A percentile compares a stretch with the other conserved stretches of the same genome.
Conservation (phyloP, 2,888 invertebrate genomes). For the Elysia crispata region DNA sequence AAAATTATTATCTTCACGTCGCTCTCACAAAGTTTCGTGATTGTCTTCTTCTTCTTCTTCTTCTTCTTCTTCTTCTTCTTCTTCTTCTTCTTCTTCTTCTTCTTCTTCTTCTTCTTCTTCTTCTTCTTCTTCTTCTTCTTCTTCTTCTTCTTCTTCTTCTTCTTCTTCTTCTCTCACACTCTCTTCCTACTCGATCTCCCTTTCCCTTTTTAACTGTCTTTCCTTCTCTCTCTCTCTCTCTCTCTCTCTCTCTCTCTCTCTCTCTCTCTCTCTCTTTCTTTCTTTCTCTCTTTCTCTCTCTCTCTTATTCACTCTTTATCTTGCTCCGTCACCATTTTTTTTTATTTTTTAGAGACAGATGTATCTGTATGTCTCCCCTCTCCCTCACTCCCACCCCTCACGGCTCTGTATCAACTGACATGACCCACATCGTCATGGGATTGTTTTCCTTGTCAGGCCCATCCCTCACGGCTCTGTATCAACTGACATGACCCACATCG, state of each 20-base stretch:
- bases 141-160: conserved; percentile 41
- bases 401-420: too few species aligned
- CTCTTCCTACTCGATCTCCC: conserved; percentile 2
- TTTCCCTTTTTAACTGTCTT: conserved; percentile 2
- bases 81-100: conserved; percentile 45
- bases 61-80: conserved; percentile 44
- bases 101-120: conserved; percentile 46
- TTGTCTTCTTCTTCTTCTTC: conserved; percentile 20
- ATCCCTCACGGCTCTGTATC: too few species aligned
- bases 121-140: conserved; percentile 47
- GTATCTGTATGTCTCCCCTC: too few species aligned
- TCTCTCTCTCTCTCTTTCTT: background rate
- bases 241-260: conserved; percentile 21
- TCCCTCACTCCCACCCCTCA: too few species aligned
- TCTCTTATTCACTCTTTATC: conserved; percentile 2
- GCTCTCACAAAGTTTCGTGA: background rate
- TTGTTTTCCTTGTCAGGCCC: too few species aligned
- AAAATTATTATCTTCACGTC: too few species aligned
- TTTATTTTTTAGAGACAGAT: too few species aligned
- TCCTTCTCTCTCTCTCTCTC: conserved; percentile 4
- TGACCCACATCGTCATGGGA: too few species aligned
- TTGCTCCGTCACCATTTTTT: too few species aligned
- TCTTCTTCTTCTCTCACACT: conserved; percentile 12
- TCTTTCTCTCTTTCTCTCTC: background rate
- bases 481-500: too few species aligned